Evolutionary conservation across 2,888 invertebrate genomes (phyloP).

Genomic region (Tachina fera): DNA sequence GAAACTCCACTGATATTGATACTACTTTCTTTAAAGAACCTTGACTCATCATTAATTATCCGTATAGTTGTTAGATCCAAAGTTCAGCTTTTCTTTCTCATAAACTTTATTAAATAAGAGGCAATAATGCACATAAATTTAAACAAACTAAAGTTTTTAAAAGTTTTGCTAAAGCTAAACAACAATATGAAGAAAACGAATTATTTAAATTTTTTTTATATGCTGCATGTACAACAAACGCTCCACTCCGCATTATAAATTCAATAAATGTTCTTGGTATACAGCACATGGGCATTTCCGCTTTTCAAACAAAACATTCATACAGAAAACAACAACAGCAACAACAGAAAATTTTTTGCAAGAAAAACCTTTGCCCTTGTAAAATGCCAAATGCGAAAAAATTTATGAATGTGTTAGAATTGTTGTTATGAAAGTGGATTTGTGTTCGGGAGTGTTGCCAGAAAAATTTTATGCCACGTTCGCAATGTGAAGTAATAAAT

Average conservation of each 20-base stretch:
- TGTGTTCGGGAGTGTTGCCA: too few species aligned
- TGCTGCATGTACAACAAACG: neutral
- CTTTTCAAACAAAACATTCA: conserved; percentile 43
- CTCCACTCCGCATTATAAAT: conserved; percentile 65
- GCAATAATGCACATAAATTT: conserved; percentile 7
- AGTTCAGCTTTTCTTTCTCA: conserved; percentile 9
- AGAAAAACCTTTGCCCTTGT: conserved; percentile 67
- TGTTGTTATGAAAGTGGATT: neutral
- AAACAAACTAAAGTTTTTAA: conserved; percentile 19
- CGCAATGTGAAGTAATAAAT: neutral
- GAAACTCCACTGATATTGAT: neutral
- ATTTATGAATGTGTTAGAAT: conserved; percentile 2
- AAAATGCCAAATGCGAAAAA: conserved; percentile 17
- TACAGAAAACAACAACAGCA: neutral
- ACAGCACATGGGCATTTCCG: conserved; percentile 66
- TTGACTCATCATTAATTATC: conserved; percentile 31
- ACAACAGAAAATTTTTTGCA: conserved; percentile 14
- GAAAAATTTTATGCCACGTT: neutral
- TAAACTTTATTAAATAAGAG: neutral
- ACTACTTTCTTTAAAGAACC: neutral
- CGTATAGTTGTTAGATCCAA: neutral
- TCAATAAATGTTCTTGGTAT: conserved; percentile 64
- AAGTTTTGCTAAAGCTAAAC: neutral
- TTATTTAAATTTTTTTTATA: conserved; percentile 12
- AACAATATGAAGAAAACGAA: conserved; percentile 9